Base-by-base conservation (phyloP, 2,113 vertebrate species). In the Shinisaurus crocodilurus region DNA sequence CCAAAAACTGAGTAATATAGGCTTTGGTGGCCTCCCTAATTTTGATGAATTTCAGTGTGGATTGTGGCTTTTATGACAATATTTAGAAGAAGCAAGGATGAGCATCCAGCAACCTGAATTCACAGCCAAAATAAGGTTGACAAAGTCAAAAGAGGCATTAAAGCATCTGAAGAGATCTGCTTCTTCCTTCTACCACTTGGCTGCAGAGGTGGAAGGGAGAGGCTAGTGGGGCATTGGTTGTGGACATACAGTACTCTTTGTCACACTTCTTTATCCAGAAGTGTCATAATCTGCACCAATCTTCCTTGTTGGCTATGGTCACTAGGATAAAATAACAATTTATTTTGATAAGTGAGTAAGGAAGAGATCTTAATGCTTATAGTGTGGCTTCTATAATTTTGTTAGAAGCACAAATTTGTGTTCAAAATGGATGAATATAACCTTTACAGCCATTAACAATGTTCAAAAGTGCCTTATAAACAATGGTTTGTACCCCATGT, bases 341-440 rank as follows among this genome's bases (percentile, higher is more conserved):
- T 29, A 7, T 82, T 82, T 82, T 60, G 13, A 45, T 12, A 72
- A 12, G 3, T 80, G 3, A 80, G 40, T n/a, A 2, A 37, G 34
- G 15, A 82, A 20, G 20, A 60, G 54, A 37, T 60, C 54, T 48
- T 60, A 27, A 10, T 43, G 32, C 15, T 29, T 43, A 20, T n/a
- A 57, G 18, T 23, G 15, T 6, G 8, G 6, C 3, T n/a, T 67
- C 12, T 32, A 48, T 80, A 67, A 67, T 67, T 69, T 67, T 67
- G 32, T 9, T 80, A 45, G 34, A 80, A 95, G 89, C 91, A 96
- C 92, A 91, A 77, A 88, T 92, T 91, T 90, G 86, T 65, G 45
- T 88, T 67, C 48, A 57, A 10, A 82, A n/a, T 54, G 27, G 60
- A 65, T 48, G 27, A 80, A 67, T 16, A 2, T 18, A 63, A 20